A percentile compares a stretch with the other conserved stretches of the same genome.
Evolutionary conservation across 2,113 vertebrate genomes (phyloP).

Genomic region (Cynocephalus volans): DNA sequence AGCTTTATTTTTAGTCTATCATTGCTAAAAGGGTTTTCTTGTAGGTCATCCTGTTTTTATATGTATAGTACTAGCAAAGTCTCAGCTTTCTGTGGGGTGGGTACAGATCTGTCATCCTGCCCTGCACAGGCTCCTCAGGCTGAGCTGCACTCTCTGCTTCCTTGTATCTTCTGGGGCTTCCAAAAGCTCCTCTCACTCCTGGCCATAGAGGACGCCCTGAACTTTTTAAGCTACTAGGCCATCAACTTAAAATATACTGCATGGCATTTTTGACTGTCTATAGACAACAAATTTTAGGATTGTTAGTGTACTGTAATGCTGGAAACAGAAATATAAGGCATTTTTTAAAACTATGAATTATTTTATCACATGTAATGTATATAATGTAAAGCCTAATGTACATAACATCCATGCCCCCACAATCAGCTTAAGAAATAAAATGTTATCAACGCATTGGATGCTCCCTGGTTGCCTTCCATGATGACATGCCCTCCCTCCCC

Average conservation of each 20-base stretch:
- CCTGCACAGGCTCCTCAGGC: neutral
- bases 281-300: neutral
- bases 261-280: neutral
- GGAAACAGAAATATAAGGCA: neutral
- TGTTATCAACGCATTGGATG: neutral
- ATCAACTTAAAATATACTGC: neutral
- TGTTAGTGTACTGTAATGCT: neutral
- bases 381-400: neutral
- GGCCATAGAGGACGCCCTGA: neutral
- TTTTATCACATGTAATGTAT: neutral
- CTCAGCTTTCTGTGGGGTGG: too few relatives aligned
- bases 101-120: neutral
- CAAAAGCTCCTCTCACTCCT: neutral
- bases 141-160: neutral
- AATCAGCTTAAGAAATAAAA: neutral
- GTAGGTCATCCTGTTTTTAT: neutral
- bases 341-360: constrained; percentile 37
- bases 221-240: neutral
- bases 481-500: neutral
- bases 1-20: neutral
- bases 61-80: neutral
- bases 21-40: neutral
- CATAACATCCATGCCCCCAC: neutral
- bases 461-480: neutral
- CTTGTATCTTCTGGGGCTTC: neutral